These are phyloP conservation scores for Dermolepida albohirtum DNA, from an alignment of 2,888 invertebrate species.

Conservation along the genomic window DNA sequence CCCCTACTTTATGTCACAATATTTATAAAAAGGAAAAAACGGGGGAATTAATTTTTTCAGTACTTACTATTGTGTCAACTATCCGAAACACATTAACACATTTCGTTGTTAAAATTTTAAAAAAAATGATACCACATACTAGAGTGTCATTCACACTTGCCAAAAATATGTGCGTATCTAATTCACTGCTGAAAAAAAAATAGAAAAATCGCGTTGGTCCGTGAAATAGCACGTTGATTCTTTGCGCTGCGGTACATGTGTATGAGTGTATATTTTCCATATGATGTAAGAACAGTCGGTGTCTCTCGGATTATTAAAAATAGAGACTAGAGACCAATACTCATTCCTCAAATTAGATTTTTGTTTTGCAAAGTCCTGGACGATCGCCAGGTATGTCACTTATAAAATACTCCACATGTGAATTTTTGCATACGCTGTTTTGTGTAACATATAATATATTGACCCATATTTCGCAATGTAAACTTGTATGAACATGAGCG, in stretches of 20 bases:
- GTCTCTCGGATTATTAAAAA: constrained; percentile 40
- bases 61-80: too few relatives aligned
- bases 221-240: too few relatives aligned
- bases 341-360: constrained; percentile 43
- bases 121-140: too few relatives aligned
- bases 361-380: constrained; percentile 39
- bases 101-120: too few relatives aligned
- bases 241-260: neutral
- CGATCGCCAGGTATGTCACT: constrained; percentile 28
- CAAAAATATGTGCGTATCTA: too few relatives aligned
- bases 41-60: too few relatives aligned
- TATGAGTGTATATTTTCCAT: constrained; percentile 4
- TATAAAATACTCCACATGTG: constrained; percentile 12
- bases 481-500: too few relatives aligned
- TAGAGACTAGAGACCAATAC: constrained; percentile 39
- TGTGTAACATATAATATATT: constrained; percentile 18
- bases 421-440: constrained; percentile 25
- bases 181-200: neutral
- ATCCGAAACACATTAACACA: too few relatives aligned
- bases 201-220: constrained; percentile 13
- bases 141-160: too few relatives aligned
- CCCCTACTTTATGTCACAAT: too few relatives aligned
- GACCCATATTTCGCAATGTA: neutral
- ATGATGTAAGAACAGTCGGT: constrained; percentile 17
- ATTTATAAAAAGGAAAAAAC: too few relatives aligned